Evolutionary conservation across 2,797 vertebrate species (phyloP), one percentile per base, ranked within the genome.

Genomic region (Buceros bicornis): DNA sequence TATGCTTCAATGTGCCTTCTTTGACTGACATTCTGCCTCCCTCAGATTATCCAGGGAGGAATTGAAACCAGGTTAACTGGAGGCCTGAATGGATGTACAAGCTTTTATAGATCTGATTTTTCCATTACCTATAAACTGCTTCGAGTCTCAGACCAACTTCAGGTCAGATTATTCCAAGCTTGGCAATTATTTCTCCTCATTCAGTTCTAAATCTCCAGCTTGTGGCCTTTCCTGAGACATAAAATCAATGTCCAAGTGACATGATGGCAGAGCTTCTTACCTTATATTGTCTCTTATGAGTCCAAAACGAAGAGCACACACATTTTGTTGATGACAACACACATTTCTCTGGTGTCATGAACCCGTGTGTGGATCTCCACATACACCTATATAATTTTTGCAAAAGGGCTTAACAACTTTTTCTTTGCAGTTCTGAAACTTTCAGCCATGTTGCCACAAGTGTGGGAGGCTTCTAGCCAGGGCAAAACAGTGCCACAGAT

Each of bases 21-120:
- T 82, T 96, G 91, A 93, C 89, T 95, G 96, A 90, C 71, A 1
- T 84, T 84, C 84, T 81, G 47, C 47, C 79, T 83, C n/a, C 54
- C 57, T 91, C 82, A 93, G 90, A 91, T 93, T 94, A 84, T 33
- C 77, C 58, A 77, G 80, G 70, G 54, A 90, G 15, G 48, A 94
- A 92, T 33, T 87, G 70, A 91, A 96, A 86, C 33, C 72, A 84
- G 64, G 24, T 76, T 95, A 72, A 42, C 58, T 74, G 62, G 29
- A 15, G 11, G 70, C 45, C 80, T 90, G 77, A 84, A 43, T 95
- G 47, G 40, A 77, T 78, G 40, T 33, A 71, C 10, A 24, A 78
- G 12, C n/a, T 90, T 91, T 82, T 53, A 70, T 47, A 69, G 72
- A 48, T 31, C 69, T 88, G 84, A 76, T 77, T 95, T 96, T 96